These are phyloP conservation scores for Bufotes viridis DNA, from an alignment of 2,797 vertebrate species.

Conservation along the genomic window DNA sequence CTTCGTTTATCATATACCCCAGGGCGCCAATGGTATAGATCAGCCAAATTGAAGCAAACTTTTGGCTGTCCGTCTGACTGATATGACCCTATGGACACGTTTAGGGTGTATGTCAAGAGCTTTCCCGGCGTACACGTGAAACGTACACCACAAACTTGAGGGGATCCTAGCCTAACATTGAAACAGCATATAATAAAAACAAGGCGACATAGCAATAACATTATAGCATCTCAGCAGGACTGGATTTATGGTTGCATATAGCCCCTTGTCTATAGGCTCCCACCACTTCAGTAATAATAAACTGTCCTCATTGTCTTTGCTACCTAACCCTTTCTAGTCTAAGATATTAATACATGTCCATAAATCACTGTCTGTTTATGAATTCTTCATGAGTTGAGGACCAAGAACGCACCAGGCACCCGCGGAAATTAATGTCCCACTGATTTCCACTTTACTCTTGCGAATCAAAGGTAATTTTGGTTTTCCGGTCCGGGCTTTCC, in stretches of 20 bases:
- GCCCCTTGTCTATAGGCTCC: background rate
- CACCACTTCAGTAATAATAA: background rate
- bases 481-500: background rate
- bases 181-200: background rate
- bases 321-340: constrained; percentile 4
- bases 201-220: background rate
- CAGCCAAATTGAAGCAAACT: too few relatives aligned
- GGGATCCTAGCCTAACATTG: background rate
- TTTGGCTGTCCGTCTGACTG: too few relatives aligned
- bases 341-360: background rate
- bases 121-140: too few relatives aligned
- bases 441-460: constrained; percentile 8
- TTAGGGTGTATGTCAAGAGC: too few relatives aligned
- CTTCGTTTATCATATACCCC: too few relatives aligned
- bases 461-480: constrained; percentile 13
- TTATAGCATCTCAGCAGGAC: constrained; percentile 17
- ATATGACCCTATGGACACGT: too few relatives aligned
- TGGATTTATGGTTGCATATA: constrained; percentile 7
- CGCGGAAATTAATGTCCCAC: background rate
- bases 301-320: background rate
- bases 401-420: constrained; percentile 2
- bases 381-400: constrained; percentile 25
- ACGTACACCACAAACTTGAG: too few relatives aligned
- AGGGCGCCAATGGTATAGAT: too few relatives aligned
- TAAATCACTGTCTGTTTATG: constrained; percentile 22